These are phyloP conservation scores for Drosophila flavopinicola DNA, from an alignment of 2,888 invertebrate species.

Conservation along the genomic window DNA sequence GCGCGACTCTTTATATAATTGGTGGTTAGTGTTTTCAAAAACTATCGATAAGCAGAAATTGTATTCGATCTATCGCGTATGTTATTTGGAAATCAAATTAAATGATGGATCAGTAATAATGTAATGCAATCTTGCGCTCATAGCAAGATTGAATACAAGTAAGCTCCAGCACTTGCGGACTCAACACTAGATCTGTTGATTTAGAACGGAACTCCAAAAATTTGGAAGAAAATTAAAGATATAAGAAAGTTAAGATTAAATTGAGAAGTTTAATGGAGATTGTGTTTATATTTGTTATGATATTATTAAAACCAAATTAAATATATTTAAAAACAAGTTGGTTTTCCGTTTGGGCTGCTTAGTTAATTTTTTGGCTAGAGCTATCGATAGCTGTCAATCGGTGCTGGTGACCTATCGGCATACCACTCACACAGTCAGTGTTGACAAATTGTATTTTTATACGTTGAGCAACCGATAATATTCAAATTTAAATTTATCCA, in stretches of 20 bases:
- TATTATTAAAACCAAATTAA: neutral
- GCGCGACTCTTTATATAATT: conserved; percentile 7
- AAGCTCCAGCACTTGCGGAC: neutral
- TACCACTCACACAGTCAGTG: neutral
- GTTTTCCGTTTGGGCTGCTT: neutral
- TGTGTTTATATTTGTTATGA: too few species aligned
- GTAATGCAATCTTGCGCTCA: too few species aligned
- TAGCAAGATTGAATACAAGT: too few species aligned
- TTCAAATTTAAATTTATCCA: conserved; percentile 3
- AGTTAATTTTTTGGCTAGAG: neutral
- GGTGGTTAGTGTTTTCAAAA: neutral
- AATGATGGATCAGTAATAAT: neutral
- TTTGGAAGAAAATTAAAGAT: too few species aligned
- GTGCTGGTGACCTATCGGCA: neutral
- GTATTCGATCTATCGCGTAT: neutral
- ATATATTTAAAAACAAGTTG: neutral
- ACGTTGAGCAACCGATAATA: neutral
- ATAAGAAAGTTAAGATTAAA: too few species aligned
- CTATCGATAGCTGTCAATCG: conserved; percentile 2
- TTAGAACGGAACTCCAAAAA: neutral
- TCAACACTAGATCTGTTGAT: neutral
- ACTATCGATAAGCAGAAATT: conserved; percentile 14
- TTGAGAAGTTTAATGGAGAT: too few species aligned
- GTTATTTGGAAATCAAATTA: neutral
- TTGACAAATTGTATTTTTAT: neutral